Evolutionary conservation across 1,140 invertebrate species (phyloP), one percentile per base, ranked within the genome.

Genomic region (Acarapis woodi): DNA sequence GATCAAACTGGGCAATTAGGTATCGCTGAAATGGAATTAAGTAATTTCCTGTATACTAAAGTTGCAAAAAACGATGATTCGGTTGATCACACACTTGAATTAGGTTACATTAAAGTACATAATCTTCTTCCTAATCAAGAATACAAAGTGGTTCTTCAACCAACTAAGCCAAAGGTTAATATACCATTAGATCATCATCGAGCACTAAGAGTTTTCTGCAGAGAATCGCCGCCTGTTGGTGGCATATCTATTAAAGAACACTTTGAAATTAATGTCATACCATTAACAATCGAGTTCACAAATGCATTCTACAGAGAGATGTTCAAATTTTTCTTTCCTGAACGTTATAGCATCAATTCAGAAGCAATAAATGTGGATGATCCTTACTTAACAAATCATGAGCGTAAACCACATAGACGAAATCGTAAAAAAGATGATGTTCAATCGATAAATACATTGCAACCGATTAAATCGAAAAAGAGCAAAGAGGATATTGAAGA

Each of bases 181-280:
- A 83, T 83, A 65, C 79, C 80, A 0, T 67, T 87, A 16, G 79
- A 82, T 41, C 63, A 73, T 37, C 73, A 67, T 45, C 65, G 75
- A 45, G 73, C 79, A 22, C 54, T 87, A 28, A 60, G 79, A 40
- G 71, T 85, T 28, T 83, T 82, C 56, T 87, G 79, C 46, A 60
- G 77, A 25, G 79, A 87, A 55, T 73, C 74, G 44, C 75, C 78
- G 33, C 73, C 80, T 15, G 85, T 96, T 24, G 87, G 82, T 31
- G 90, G 88, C 1, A 97, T 97, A 44, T 78, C 82, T 1, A 79
- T 99, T 0, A 96, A 96, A 53, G 88, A 96, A 51, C 87, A 96
- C 58, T 88, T 97, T 54, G 85, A 93, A 58, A 80, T 88, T 28
- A 88, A 87, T 58, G 71, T 90, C 29, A 77, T 82, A 4, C 83